Base-by-base conservation (phyloP, 2,888 invertebrate species). In the Allophyes oxyacanthae region DNA sequence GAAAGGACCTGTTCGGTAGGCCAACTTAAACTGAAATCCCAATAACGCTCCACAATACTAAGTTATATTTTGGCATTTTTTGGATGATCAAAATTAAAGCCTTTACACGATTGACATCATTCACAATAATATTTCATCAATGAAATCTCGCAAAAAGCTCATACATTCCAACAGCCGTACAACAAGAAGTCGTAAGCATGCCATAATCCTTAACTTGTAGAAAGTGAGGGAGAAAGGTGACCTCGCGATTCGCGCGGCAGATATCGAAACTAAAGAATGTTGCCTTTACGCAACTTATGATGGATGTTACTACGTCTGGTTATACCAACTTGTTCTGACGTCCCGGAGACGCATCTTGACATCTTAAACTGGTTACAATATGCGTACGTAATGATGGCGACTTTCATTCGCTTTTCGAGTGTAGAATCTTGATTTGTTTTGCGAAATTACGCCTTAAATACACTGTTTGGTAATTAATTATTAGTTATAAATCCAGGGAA, bases 211-310 rank as follows among this genome's bases (percentile, higher is more conserved):
- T 67, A 69, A 64, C 53, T 64, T 28, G 81, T 89, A 89, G 90
- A 90, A 89, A 89, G 90, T 76, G 79, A 79, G 83, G 84, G 88
- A 89, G 89, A 89, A 87, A 75, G 75, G 75, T 85, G 78, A 79
- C 65, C 72, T 61, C 74, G 54, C 72, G 73, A 75, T 77, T 72
- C 74, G 77, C 80, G 79, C 82, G 77, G 81, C 82, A 78, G 82
- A 85, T 78, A 83, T 82, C 75, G 77, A 75, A 72, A 72, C 75
- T 50, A 70, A 75, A 69, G 82, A 83, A 83, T 82, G 81, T 71
- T 26, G 80, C 71, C 63, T 75, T 83, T 82, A 82, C 78, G 82
- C 77, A 82, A 84, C 64, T 43, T 66, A 64, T 70, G 74, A 79
- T 64, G 63, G 48, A 68, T 65, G 62, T 26, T 46, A 60, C 58